Evolutionary conservation across 2,888 invertebrate species (phyloP), one percentile per base, ranked within the genome.

Genomic region (Yponomeuta malinellus): DNA sequence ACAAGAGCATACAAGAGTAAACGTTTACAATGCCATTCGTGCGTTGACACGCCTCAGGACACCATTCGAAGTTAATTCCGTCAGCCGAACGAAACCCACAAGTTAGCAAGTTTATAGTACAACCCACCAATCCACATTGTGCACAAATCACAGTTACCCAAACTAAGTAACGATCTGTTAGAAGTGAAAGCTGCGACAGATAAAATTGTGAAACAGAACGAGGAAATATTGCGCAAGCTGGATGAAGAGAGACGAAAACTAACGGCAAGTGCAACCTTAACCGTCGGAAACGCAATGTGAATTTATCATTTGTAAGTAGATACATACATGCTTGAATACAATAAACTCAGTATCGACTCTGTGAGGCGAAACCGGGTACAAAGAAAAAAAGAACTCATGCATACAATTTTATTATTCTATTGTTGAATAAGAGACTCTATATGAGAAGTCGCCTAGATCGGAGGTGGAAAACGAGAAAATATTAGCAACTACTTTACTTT

Each of bases 111-210:
- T 23, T 23, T 23, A 23, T 23, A 23, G 23, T 23, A 23, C 23
- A 23, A 23, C 23, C 23, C 23, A 23, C 23, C 23, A 23, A 23
- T 23, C 33, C 88, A 89, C 72, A 74, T 86, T 2, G 81, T 89
- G 0, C 88, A 86, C 73, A 89, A 88, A 79, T 82, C 88, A 70
- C 89, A 90, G 74, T 73, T 90, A 37, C 88, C 89, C 0, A 88
- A 86, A 76, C 70, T 90, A 68, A 85, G 81, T 72, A 81, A 77
- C 65, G 89, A 89, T 70, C 73, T 90, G 67, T 72, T 79, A 5
- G 79, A 85, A 23, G 75, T 90, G 10, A 89, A 85, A 79, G 72
- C 74, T 23, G 74, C 81, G 1, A 78, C 85, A 3, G 85, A 88
- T 65, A 79, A 77, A 23, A 81, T 90, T 63, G 74, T 77, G 1